Evolutionary conservation across 2,888 invertebrate genomes (phyloP), one percentile per base, ranked within the genome.

Genomic region (Uloborus plumipes): DNA sequence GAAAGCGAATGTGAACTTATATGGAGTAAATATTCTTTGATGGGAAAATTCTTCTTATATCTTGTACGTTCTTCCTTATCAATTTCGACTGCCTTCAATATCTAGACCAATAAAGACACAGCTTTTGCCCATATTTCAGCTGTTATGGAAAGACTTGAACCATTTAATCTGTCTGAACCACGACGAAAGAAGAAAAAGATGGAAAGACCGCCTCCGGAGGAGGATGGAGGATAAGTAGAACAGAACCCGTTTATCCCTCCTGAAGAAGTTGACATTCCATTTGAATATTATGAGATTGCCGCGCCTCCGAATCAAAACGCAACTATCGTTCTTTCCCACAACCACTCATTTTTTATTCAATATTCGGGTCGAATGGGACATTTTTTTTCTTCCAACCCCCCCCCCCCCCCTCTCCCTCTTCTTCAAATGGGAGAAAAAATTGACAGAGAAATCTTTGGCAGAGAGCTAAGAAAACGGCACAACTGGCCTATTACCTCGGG

Each of bases 331-430:
- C 69, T n/a, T 20, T n/a, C 70, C 58, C n/a, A n/a, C n/a, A 18
- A 53, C 39, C 58, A 61, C 70, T 70, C 74, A 81, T 74, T 81
- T 81, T 74, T 81, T 81, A 81, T 81, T 81, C 80, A 81, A 81
- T 81, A 81, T 81, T 81, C 80, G 49, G 58, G 51, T 26, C 61
- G 55, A 55, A 26, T 39, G 74, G 58, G 62, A 31, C 47, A 51
- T 51, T 59, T 75, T 75, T 75, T 58, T 65, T 47, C n/a, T 9
- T 18, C 26, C 26, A 26, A 26, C 47, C 49, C 47, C 64, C 18
- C 26, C 18, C 18, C 14, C 61, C 39, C n/a, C 47, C n/a, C 16
- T 64, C 53, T 50, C 58, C 70, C 9, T 39, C 59, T 59, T 66
- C 50, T 22, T 67, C 50, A 61, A 67, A 77, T 55, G 26, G 51